Evolutionary conservation across 2,888 invertebrate genomes (phyloP), one percentile per base, ranked within the genome.

Genomic region (Callimorpha dominula): DNA sequence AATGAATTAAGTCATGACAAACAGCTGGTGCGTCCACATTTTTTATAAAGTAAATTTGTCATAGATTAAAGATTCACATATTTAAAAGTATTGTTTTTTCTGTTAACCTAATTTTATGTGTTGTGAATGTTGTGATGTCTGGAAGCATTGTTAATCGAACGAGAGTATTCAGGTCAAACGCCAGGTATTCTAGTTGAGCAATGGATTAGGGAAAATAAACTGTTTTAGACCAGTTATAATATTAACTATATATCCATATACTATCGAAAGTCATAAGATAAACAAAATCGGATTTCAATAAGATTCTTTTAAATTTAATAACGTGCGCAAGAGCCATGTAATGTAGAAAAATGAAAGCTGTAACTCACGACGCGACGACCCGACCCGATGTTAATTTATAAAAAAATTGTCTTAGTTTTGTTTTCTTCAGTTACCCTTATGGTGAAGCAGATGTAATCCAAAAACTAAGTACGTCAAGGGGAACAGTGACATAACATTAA

Each of bases 171-270:
- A 90, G 93, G 91, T 90, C 92, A 88, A 78, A 90, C 90, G 91
- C 80, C 76, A 80, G 82, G 79, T 86, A 88, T 92, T 89, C 85
- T 79, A 90, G 81, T 77, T 85, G 81, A 82, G 85, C 86, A 87
- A 89, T 89, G 83, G 89, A 90, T 89, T 87, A 80, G 89, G 86
- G 89, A 89, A 93, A 91, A 92, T 90, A 93, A 93, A 93, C 92
- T 87, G 78, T 78, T 70, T 82, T 79, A 79, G 76, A 76, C 76
- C 78, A 87, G 89, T 92, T 92, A 91, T 91, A 90, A 89, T 87
- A 88, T 88, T 31, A 31, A 31, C 31, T 31, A n/a, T n/a, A n/a
- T n/a, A 31, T 31, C 31, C 31, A 31, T 31, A 31, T 31, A 31
- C 31, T 31, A 31, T 31, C 31, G 31, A 31, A 31, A 31, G 31